Percentiles rank a stretch among this genome's conserved stretches.
Evolutionary conservation across 2,888 invertebrate species (phyloP).

Genomic region (Cryptocephalus primarius): DNA sequence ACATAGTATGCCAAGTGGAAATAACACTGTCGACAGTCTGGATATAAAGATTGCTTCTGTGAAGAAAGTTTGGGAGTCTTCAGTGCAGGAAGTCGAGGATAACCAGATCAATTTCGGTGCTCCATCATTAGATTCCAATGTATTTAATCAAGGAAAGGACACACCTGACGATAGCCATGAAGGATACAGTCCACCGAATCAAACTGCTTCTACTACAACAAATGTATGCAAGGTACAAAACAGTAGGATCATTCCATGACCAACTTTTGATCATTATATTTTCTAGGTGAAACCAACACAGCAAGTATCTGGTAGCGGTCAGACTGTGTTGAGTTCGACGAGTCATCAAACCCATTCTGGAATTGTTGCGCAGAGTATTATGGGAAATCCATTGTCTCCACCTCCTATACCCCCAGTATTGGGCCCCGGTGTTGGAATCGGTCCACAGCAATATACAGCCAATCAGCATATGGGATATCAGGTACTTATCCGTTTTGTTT

Average conservation of each 20-base stretch:
- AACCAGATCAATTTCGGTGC: conserved; percentile 15
- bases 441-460: conserved; percentile 43
- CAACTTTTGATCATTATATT: conserved; percentile 1
- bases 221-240: conserved; percentile 61
- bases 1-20: conserved; percentile 50
- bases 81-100: conserved; percentile 41
- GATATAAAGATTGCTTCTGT: conserved; percentile 91
- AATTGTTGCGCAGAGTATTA: conserved; percentile 31
- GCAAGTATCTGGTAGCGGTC: conserved; percentile 49
- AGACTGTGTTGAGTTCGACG: conserved; percentile 25
- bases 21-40: conserved; percentile 73
- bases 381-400: conserved; percentile 45
- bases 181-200: conserved; percentile 43
- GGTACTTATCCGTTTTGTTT: conserved; percentile 35
- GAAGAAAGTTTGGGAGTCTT: conserved; percentile 73
- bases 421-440: conserved; percentile 39
- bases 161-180: conserved; percentile 40
- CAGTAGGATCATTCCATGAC: background rate
- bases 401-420: conserved; percentile 43
- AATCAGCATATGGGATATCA: conserved; percentile 63
- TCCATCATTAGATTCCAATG: conserved; percentile 37
- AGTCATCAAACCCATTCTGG: conserved; percentile 36
- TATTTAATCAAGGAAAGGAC: conserved; percentile 32
- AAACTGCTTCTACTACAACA: conserved; percentile 37
- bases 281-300: conserved; percentile 68